Evolutionary conservation across 2,113 vertebrate genomes (phyloP), one percentile per base, ranked within the genome.

Genomic region (Phalacrocorax aristotelis): DNA sequence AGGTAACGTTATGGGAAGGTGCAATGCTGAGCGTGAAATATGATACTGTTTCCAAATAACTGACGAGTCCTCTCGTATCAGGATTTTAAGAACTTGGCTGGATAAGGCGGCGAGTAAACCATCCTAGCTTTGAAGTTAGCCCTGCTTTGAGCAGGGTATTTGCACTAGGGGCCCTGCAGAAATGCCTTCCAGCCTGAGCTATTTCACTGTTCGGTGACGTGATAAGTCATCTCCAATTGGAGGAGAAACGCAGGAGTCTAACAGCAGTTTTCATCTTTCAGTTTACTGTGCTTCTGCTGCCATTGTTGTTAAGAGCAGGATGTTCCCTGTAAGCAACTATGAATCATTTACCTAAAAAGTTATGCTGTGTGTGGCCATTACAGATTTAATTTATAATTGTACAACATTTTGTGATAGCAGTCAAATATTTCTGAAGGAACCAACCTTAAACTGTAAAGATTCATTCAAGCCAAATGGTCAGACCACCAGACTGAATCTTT

Each of bases 1-100:
- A 97, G 98, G 98, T 98, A 98, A 97, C 87, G 34, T 52, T 51
- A 42, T 40, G 62, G 80, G 38, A 19, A 75, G 16, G 29, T 15
- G 22, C 57, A 48, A 4, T 48, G 74, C 46, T 54, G 46, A 42
- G 49, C 30, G 46, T 84, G 71, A 38, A 71, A 2, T 15, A 3
- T 2, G 10, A 46, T 51, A 5, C 26, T 91, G 1, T 6, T 49
- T 49, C 58, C 22, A 74, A 54, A n/a, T 62, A 3, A 51, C 15
- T 10, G 32, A 60, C 26, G 29, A 54, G 27, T 40, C 34, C 40
- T 4, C 32, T 77, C 8, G 2, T 32, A 32, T 3, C 19, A 44
- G 26, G 60, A 38, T 25, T 75, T 70, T 62, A 42, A 70, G 80
- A 60, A 60, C 25, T 27, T 61, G 74, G 22, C 54, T 90, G 79